Conservation (phyloP, 2,888 invertebrate genomes). For the Frankliniella intonsa region DNA sequence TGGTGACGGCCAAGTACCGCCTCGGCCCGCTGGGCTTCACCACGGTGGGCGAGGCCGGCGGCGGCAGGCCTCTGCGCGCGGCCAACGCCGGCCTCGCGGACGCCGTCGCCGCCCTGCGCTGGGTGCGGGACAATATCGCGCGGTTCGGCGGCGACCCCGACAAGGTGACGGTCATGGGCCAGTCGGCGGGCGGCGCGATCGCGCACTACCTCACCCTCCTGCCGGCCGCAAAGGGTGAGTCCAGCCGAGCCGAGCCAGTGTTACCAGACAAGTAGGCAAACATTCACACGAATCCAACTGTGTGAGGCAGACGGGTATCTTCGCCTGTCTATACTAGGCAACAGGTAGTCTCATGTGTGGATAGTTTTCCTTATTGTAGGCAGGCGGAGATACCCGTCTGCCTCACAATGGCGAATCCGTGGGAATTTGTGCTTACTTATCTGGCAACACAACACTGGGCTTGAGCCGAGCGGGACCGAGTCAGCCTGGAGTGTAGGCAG, state of each 20-base stretch:
- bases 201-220: neutral
- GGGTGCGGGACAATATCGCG: constrained; percentile 2
- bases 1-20: constrained; percentile 3
- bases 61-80: neutral
- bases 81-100: constrained; percentile 1
- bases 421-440: too few species aligned
- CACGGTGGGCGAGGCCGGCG: neutral
- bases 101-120: constrained; percentile 1
- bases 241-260: neutral
- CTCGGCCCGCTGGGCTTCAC: neutral
- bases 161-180: neutral
- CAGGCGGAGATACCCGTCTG: too few species aligned
- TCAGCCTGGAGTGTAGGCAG: too few species aligned
- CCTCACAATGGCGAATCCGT: too few species aligned
- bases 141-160: constrained; percentile 9
- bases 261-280: too few species aligned
- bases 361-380: too few species aligned
- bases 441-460: too few species aligned
- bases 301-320: too few species aligned
- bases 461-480: too few species aligned
- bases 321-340: too few species aligned
- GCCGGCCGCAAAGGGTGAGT: constrained; percentile 7
- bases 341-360: too few species aligned
- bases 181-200: constrained; percentile 11
- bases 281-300: too few species aligned